Percentiles rank a stretch among this genome's conserved stretches.
These are phyloP conservation scores for Aythya baeri DNA, from an alignment of 2,113 vertebrate genomes.

Conservation along the genomic window DNA sequence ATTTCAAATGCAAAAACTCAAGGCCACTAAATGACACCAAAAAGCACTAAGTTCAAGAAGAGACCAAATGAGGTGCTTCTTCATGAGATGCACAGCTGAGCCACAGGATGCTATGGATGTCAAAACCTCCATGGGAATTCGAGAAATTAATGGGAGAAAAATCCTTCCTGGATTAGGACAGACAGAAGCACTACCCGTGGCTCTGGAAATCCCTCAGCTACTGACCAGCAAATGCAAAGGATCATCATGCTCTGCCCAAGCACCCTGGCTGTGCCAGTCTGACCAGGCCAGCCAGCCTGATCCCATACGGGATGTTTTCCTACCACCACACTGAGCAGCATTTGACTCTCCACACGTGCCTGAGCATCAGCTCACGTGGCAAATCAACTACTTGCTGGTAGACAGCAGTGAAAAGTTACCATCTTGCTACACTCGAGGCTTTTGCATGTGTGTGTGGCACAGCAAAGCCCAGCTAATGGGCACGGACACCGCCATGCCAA, in stretches of 20 bases:
- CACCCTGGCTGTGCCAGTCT: neutral
- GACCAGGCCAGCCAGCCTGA: accelerated
- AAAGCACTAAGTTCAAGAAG: neutral
- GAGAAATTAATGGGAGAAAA: neutral
- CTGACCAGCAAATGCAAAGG: neutral
- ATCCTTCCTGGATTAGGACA: neutral
- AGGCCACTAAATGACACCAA: neutral
- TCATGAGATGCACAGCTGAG: neutral
- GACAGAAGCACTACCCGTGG: neutral
- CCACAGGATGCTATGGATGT: neutral
- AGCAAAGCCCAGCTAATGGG: neutral
- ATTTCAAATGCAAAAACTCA: neutral
- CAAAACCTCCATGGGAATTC: neutral
- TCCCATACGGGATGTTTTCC: neutral
- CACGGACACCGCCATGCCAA: neutral
- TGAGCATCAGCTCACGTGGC: accelerated
- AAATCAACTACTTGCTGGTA: accelerated
- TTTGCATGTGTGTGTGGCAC: neutral
- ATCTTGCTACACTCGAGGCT: accelerated
- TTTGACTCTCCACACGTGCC: neutral
- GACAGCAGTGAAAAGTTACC: neutral
- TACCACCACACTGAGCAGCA: neutral
- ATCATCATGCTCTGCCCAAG: neutral
- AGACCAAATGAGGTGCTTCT: neutral
- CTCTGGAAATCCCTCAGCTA: neutral